These are phyloP conservation scores for Ametastegia equiseti DNA, from an alignment of 2,888 invertebrate species.

Conservation along the genomic window DNA sequence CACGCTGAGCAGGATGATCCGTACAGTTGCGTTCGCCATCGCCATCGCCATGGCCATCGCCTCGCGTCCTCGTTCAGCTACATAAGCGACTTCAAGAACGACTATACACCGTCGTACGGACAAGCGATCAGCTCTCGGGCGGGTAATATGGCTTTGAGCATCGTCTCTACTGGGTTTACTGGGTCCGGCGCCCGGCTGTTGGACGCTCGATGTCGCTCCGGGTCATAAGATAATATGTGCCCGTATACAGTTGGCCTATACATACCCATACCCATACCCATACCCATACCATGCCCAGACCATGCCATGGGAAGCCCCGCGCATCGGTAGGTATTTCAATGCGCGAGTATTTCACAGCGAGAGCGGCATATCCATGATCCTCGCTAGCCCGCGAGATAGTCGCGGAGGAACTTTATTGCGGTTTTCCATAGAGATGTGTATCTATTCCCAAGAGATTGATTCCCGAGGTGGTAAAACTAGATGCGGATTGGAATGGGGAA, in stretches of 20 bases:
- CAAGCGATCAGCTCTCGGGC: slow-evolving; percentile 19
- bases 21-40: neutral
- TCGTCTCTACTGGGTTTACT: slow-evolving; percentile 4
- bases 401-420: slow-evolving; percentile 1
- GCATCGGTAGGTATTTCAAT: slow-evolving; percentile 32
- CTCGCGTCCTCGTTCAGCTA: neutral
- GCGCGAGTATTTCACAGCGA: slow-evolving; percentile 13
- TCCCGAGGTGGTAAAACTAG: neutral
- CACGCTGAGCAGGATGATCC: slow-evolving; percentile 7
- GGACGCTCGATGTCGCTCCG: slow-evolving; percentile 59
- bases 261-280: slow-evolving; percentile 18
- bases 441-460: neutral
- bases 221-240: slow-evolving; percentile 59
- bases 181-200: slow-evolving; percentile 54
- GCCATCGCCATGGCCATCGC: neutral
- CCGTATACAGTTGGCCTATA: slow-evolving; percentile 51
- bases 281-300: no score
- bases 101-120: neutral
- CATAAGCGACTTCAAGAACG: neutral
- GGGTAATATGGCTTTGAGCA: slow-evolving; percentile 41
- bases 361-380: no score
- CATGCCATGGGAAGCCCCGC: slow-evolving; percentile 6
- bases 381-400: neutral
- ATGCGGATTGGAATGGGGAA: no score
- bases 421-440: slow-evolving; percentile 5